Conservation (phyloP, 2,888 invertebrate species). For the Oxyscelio sp. region DNA sequence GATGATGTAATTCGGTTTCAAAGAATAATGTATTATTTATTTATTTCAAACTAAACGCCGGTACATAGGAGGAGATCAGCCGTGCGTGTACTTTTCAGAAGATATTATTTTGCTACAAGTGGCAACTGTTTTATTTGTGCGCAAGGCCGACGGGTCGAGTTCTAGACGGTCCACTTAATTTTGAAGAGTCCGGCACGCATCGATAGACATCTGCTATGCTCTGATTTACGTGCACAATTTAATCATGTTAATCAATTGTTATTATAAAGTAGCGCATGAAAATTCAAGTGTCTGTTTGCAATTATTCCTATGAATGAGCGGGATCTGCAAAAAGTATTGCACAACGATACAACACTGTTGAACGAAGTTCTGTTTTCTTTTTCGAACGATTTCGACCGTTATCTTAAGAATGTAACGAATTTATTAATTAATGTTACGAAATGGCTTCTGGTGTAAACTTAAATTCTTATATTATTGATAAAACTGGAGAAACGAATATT, state of each 20-base stretch:
- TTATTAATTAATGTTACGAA: too few species aligned
- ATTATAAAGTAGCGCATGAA: constrained; percentile 53
- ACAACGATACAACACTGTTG: not conserved
- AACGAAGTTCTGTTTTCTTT: not conserved
- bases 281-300: constrained; percentile 55
- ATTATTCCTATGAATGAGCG: constrained; percentile 33
- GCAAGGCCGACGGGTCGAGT: constrained; percentile 72
- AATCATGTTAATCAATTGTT: constrained; percentile 67
- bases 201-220: constrained; percentile 84
- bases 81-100: constrained; percentile 83
- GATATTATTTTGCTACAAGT: constrained; percentile 84
- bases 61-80: constrained; percentile 77
- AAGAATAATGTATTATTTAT: constrained; percentile 46
- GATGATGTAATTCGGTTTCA: not conserved
- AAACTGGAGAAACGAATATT: too few species aligned
- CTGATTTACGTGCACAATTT: constrained; percentile 60
- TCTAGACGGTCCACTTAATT: constrained; percentile 84
- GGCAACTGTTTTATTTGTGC: constrained; percentile 85
- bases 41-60: constrained; percentile 41
- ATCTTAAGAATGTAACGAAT: not conserved
- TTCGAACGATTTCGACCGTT: not conserved
- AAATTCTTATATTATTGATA: too few species aligned
- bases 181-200: constrained; percentile 81
- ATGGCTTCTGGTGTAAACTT: too few species aligned
- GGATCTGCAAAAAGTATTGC: constrained; percentile 13